Evolutionary conservation across 2,797 vertebrate species (phyloP), one percentile per base, ranked within the genome.

Genomic region (Onychomys torridus): DNA sequence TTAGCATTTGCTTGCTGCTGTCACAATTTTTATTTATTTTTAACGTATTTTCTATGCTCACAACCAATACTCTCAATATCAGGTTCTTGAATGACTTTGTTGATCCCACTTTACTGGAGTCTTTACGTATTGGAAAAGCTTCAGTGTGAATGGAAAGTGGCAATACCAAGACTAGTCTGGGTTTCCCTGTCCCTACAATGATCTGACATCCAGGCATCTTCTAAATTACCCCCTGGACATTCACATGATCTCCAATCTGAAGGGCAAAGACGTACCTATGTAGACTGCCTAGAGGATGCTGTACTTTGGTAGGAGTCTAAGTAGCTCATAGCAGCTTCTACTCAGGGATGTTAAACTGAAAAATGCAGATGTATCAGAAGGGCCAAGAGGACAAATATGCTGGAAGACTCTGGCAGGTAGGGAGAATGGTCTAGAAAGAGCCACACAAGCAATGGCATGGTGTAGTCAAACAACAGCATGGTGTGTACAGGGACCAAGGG

Each of bases 1-100:
- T 83, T 63, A 78, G 37, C 21, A 94, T 91, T 81, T 78, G 34
- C 55, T 93, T 71, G 73, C 29, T 78, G 84, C 73, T 79, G 46
- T 71, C 13, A 46, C 43, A 71, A 83, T 59, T 93, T 92, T 82
- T 82, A 93, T 71, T 87, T 91, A 79, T 57, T 91, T 95, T 7
- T 34, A 90, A 69, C 63, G 49, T 9, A 77, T 40, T 91, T 93
- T 71, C 69, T 84, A 90, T 77, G 52, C 11, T 17, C 85, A 49
- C 19, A n/a, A 91, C 46, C 84, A 55, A 77, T 11, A 5, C 29
- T 59, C 61, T 40, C n/a, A 94, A 81, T 61, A 77, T 27, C 14
- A 63, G 43, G 77, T 81, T 46, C 76, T 85, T 87, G 79, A 92
- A 61, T 37, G 40, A 63, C 46, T 55, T 46, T 5, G 21, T 0